Conservation (phyloP, 2,113 vertebrate species). For the Urocolius indicus region DNA sequence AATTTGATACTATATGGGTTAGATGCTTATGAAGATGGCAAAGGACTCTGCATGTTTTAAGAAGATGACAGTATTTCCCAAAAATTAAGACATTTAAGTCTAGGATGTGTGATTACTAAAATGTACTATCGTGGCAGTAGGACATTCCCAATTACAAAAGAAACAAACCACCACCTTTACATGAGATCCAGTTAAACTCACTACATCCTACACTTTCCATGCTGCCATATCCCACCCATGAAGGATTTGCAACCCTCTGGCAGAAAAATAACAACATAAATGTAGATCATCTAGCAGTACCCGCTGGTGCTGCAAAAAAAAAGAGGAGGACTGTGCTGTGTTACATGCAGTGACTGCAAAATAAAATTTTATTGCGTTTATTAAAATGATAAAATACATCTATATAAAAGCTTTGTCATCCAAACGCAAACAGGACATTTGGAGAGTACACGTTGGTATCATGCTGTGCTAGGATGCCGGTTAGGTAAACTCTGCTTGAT, state of each 20-base stretch:
- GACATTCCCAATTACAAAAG: neutral
- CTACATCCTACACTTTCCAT: neutral
- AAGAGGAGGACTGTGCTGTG: neutral
- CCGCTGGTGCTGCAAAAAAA: neutral
- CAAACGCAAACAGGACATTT: neutral
- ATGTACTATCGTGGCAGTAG: neutral
- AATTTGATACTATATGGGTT: neutral
- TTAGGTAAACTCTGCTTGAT: neutral
- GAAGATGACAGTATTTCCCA: neutral
- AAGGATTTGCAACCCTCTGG: neutral
- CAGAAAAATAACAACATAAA: constrained; percentile 6
- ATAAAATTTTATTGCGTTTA: constrained; percentile 40
- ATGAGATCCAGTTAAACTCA: neutral
- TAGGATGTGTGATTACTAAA: neutral
- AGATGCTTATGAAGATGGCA: neutral
- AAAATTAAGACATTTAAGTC: neutral
- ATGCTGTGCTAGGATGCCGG: neutral
- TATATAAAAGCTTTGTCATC: neutral
- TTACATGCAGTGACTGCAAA: neutral
- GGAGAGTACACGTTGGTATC: neutral
- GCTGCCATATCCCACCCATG: neutral
- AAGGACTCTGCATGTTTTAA: neutral
- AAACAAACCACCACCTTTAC: neutral
- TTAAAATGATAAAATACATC: constrained; percentile 47
- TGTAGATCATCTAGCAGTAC: neutral